Base-by-base conservation (phyloP, 2,113 vertebrate species). In the Campylorhamphus procurvoides region DNA sequence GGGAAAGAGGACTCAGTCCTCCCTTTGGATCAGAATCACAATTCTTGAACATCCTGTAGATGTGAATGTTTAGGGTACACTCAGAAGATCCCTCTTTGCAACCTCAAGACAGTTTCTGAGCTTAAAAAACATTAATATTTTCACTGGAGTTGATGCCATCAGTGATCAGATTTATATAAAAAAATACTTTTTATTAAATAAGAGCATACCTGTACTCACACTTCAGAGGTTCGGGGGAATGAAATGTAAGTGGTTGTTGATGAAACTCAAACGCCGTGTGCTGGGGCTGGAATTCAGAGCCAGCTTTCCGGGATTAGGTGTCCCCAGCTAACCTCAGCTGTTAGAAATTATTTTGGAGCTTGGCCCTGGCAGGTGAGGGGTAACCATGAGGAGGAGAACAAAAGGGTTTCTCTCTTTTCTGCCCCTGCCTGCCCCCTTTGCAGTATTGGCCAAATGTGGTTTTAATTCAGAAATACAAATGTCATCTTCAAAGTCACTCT, bases 381-480 rank as follows among this genome's bases (percentile, higher is more conserved):
- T 49, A 89, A n/a, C 67, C 12, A 58, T 6, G 9, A 95, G 64
- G 25, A 95, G 27, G 81, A 96, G 91, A 97, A 97, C 97, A 97
- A 97, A 97, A 94, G 77, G 28, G 49, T 91, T 95, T 95, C 78
- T 96, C 50, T 90, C 49, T 91, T 40, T 78, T 77, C 67, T 92
- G 55, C 60, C 76, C 53, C 42, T 75, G 28, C 69, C 55, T 95
- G 18, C 46, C 25, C 18, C 16, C 27, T 89, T 82, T 12, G 0
- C 71, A 91, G 52, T 31, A 20, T 14, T 39, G 46, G 88, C 71
- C 42, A 83, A 94, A 96, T 94, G 71, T 96, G 66, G 56, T 95
- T 93, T 96, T 86, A 91, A 97, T 97, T 97, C 82, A 92, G 86
- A 80, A 95, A 90, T 55, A 87, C 50, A 94, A 94, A 92, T 85